Evolutionary conservation across 2,888 invertebrate genomes (phyloP), one percentile per base, ranked within the genome.

Genomic region (Priocnemis perturbator): DNA sequence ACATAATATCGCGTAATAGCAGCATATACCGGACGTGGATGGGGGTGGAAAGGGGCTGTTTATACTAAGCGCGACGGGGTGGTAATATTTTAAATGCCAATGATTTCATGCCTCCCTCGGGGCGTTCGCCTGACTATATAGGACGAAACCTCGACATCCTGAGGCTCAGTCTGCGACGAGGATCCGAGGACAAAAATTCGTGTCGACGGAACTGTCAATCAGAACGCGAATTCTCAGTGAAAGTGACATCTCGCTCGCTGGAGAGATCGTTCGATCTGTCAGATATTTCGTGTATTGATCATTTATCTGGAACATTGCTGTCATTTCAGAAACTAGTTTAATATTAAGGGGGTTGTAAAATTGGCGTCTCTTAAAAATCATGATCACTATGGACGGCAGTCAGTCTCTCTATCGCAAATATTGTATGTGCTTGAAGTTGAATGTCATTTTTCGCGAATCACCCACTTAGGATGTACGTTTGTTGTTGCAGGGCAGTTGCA

Each of bases 11-110:
- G 72, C 47, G 66, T 64, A 74, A 79, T 74, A 81, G 78, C 78
- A 76, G 77, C 67, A 47, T 11, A 59, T 60, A 50, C 20, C 47
- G 58, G 37, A 7, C 11, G 37, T 61, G 64, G 60, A 68, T 60
- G 63, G 61, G 53, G 71, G 67, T 58, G 62, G 52, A 57, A 30
- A 65, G 64, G 53, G 63, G 75, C 57, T 66, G 68, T 52, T 66
- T 44, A 64, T 68, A 64, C 64, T 70, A 72, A 72, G 76, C 45
- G 45, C 21, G 30, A 75, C 19, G 64, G 71, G 76, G 77, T 77
- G 80, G 84, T 82, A 82, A 78, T 85, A 85, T 86, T 85, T 85
- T 83, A 88, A 88, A 88, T 88, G 87, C 87, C 87, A 88, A 79
- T 85, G 87, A 88, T 87, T 88, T 88, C 81, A 88, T 85, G 78